These are phyloP conservation scores for Ovibos moschatus DNA, from an alignment of 2,113 vertebrate species.

Conservation along the genomic window DNA sequence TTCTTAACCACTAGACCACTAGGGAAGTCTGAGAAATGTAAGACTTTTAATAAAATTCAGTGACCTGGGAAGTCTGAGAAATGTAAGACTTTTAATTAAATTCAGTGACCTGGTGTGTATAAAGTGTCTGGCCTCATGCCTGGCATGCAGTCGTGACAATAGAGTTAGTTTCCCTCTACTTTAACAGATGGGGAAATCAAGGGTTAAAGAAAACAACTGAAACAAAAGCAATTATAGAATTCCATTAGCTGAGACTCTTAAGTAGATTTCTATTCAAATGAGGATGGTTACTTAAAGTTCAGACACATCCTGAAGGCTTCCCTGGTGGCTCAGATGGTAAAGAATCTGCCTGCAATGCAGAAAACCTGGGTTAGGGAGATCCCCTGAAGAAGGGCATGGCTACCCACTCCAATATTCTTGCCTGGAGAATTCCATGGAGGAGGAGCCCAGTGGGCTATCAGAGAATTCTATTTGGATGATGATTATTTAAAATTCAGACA, in stretches of 20 bases:
- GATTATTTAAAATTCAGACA: neutral
- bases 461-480: neutral
- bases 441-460: neutral
- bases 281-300: neutral
- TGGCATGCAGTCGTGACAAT: fast-evolving
- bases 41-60: neutral
- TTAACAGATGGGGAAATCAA: neutral
- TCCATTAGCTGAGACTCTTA: neutral
- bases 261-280: neutral
- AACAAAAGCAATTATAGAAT: neutral
- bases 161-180: neutral
- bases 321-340: neutral
- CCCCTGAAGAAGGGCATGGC: neutral
- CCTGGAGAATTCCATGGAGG: neutral
- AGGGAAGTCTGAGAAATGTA: neutral
- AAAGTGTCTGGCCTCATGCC: neutral
- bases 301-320: neutral
- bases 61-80: neutral
- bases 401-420: neutral
- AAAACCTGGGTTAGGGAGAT: neutral
- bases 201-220: neutral
- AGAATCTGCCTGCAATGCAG: neutral
- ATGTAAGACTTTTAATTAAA: neutral
- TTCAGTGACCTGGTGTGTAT: neutral
- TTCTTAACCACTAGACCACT: neutral